Base-by-base conservation (phyloP, 1,140 invertebrate genomes). In the Papilio xuthus region DNA sequence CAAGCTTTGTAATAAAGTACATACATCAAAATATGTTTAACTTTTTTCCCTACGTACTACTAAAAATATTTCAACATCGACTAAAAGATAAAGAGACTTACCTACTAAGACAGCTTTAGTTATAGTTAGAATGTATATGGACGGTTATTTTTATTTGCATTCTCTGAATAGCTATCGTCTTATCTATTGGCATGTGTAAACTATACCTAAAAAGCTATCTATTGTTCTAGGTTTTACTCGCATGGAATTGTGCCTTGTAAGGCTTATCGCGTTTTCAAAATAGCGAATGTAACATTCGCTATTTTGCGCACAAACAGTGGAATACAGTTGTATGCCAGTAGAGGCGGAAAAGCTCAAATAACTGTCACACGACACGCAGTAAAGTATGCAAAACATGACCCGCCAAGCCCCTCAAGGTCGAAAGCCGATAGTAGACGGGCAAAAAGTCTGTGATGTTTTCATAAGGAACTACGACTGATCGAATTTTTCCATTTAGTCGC, bases 371-470 rank as follows among this genome's bases (percentile, higher is more conserved):
- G 26, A 32, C 60, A 67, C 60, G 60, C 60, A 67, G 60, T 67
- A 67, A 67, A 67, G 60, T 67, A 67, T 67, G 60, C 60, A 67
- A 67, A 28, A 67, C 60, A 67, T 67, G 60, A 32, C 26, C 60
- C 60, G 26, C 26, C 60, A 67, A 67, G 60, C 23, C 60, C 60
- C 26, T 67, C 60, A 67, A 32, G 60, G 60, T 67, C 26, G 60
- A 32, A 28, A 67, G 4, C 26, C 26, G 60, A 67, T 67, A 67
- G 60, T 28, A 23, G 10, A 60, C 9, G 56, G 10, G 13, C n/a
- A 67, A 67, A 67, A 28, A 28, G 3, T 32, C 23, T 67, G 32
- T 37, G 23, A 28, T 67, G 26, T 67, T 67, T 67, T 67, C 9
- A 15, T 28, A 23, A 20, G 23, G 8, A 28, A 23, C 20, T 26